Evolutionary conservation across 2,888 invertebrate genomes (phyloP).

Genomic region (Napeogenes inachia): DNA sequence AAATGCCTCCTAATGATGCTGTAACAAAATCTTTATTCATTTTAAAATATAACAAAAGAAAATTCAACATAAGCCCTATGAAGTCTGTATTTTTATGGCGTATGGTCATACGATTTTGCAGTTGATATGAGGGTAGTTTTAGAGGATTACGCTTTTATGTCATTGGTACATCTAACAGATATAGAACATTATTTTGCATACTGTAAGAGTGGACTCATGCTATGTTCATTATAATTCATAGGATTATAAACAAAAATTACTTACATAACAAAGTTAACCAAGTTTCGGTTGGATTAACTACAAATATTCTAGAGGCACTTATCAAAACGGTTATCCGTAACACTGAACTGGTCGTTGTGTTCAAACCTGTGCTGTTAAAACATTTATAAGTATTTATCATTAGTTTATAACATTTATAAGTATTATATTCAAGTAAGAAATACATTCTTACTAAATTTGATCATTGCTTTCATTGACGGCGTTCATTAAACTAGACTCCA

Average conservation of each 20-base stretch:
- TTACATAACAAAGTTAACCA: slow-evolving; percentile 67
- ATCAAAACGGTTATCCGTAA: slow-evolving; percentile 46
- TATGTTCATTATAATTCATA: too few relatives aligned
- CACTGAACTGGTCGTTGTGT: slow-evolving; percentile 42
- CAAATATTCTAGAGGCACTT: slow-evolving; percentile 48
- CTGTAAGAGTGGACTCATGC: too few relatives aligned
- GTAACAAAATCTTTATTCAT: slow-evolving; percentile 32
- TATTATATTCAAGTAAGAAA: not conserved
- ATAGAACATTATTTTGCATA: too few relatives aligned
- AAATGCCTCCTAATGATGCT: slow-evolving; percentile 69
- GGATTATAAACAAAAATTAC: slow-evolving; percentile 25
- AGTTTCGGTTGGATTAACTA: slow-evolving; percentile 56
- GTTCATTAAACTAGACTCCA: slow-evolving; percentile 44
- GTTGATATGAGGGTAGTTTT: too few relatives aligned
- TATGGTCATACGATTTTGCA: too few relatives aligned
- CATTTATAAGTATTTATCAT: not conserved
- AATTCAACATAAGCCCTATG: too few relatives aligned
- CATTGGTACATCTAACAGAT: too few relatives aligned
- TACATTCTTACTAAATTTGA: slow-evolving; percentile 54
- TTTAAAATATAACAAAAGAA: not conserved
- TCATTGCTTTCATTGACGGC: slow-evolving; percentile 42
- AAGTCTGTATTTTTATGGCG: too few relatives aligned
- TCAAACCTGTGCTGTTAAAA: slow-evolving; percentile 48
- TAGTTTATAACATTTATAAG: too few relatives aligned
- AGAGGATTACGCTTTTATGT: too few relatives aligned